Base-by-base conservation (phyloP, 2,888 invertebrate genomes). In the Tetanocera ferruginea region DNA sequence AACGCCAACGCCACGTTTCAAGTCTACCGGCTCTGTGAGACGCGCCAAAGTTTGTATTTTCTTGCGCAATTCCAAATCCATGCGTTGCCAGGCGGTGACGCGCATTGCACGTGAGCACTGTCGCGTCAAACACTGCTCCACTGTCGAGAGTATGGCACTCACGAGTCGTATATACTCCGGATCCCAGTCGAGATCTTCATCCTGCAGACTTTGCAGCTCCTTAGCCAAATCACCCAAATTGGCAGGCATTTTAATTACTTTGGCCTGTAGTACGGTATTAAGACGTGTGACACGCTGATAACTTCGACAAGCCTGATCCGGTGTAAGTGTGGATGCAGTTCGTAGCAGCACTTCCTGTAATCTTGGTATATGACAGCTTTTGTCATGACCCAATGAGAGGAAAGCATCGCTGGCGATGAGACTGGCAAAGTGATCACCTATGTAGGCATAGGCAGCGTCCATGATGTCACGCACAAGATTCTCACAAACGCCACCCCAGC, bases 291-390 rank as follows among this genome's bases (percentile, higher is more conserved):
- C 83, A 17, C 90, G 86, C 80, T 90, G 90, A 81, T 96, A 96
- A 79, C 96, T 94, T 77, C 93, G 93, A 87, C 97, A 97, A 0
- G 96, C 94, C 86, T 95, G 95, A 80, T 97, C 96, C 0, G 96
- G 93, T 0, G 95, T 93, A 52, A 97, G 91, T 78, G 94, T 93
- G 80, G 95, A 95, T 1, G 97, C 94, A 0, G 97, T 95, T 14
- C 93, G 92, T 25, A 95, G 90, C 80, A 98, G 92, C 82, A 95
- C 94, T 78, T 96, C 95, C 86, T 96, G 96, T 14, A 98, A 90
- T 0, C 94, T 91, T 49, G 93, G 92, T 76, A 95, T 93, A 85
- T 94, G 94, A 91, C 94, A 94, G 9, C 94, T 94, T 80, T 94
- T 91, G 80, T 94, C 94, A 84, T 93, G 92, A 34, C 94, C 94